phyloP scores from a whole-genome alignment of 2,797 vertebrate genomes.

The Schizopygopsis pylzovi region DNA sequence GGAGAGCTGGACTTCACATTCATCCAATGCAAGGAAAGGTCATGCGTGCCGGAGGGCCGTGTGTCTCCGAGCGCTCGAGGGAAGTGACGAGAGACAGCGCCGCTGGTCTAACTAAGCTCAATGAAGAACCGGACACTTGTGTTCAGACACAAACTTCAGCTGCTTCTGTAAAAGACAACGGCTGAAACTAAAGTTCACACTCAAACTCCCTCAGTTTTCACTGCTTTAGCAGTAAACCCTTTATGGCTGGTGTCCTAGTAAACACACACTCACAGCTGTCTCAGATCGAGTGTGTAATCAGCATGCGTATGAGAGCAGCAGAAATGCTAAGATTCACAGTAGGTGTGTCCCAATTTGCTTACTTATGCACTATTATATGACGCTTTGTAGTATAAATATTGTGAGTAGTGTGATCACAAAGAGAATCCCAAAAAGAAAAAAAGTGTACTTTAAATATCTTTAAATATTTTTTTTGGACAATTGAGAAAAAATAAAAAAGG shows the following conservation, averaged over 20 bases:
- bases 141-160: not conserved
- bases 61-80: not conserved
- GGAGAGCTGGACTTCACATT: conserved; percentile 49
- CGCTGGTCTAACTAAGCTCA: not conserved
- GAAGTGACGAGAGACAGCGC: not conserved
- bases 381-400: too few species aligned
- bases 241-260: not conserved
- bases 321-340: too few species aligned
- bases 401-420: too few species aligned
- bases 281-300: too few species aligned
- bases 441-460: too few species aligned
- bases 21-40: conserved; percentile 68
- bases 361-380: too few species aligned
- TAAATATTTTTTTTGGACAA: too few species aligned
- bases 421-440: too few species aligned
- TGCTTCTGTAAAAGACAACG: not conserved
- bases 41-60: conserved; percentile 44
- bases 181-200: not conserved
- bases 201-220: not conserved
- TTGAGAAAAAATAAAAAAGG: too few species aligned
- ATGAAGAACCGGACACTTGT: not conserved
- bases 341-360: too few species aligned
- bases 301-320: not conserved
- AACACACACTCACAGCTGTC: not conserved
- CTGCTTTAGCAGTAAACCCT: not conserved